Base-by-base conservation (phyloP, 1,140 invertebrate genomes). In the Cydia pomonella region DNA sequence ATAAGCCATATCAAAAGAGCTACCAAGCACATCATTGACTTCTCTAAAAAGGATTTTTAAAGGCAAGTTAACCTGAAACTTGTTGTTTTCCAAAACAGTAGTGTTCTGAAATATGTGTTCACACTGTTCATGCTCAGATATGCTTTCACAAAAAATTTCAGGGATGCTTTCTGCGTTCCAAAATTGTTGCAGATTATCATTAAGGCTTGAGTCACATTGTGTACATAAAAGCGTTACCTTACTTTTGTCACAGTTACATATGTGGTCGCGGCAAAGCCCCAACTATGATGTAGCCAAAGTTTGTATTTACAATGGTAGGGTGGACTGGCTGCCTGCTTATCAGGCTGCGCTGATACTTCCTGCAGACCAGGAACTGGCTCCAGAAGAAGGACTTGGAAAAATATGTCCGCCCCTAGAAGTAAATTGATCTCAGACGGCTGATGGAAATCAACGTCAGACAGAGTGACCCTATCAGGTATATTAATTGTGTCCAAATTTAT, bases 1-100 rank as follows among this genome's bases (percentile, higher is more conserved):
- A n/a, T 47, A 66, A 27, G 76, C 76, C 12, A 77, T 13, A 33
- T 77, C 66, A 73, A 77, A 77, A 13, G 76, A 77, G 25, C 72
- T 47, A 16, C 76, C 76, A 10, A 77, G 62, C 33, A 69, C 72
- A 13, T 72, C 69, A 75, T 75, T 74, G 3, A 77, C 62, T 16
- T 74, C 41, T 27, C n/a, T 63, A 6, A 77, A 1, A 5, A 29
- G 64, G 9, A 75, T 13, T 41, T 75, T 77, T 50, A 75, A 72
- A 33, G 73, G 76, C 33, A 77, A 73, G 23, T 72, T 69, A 29
- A 75, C 66, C 18, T 44, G 18, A 62, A 77, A 74, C 47, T 74
- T 74, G 25, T 77, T 74, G 18, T 72, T 47, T 38, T 72, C 38
- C 3, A 47, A 38, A n/a, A 18, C 16, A 18, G 38, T 47, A 5